Evolutionary conservation across 2,113 vertebrate species (phyloP).

Genomic region (Marcusenius ussheri): DNA sequence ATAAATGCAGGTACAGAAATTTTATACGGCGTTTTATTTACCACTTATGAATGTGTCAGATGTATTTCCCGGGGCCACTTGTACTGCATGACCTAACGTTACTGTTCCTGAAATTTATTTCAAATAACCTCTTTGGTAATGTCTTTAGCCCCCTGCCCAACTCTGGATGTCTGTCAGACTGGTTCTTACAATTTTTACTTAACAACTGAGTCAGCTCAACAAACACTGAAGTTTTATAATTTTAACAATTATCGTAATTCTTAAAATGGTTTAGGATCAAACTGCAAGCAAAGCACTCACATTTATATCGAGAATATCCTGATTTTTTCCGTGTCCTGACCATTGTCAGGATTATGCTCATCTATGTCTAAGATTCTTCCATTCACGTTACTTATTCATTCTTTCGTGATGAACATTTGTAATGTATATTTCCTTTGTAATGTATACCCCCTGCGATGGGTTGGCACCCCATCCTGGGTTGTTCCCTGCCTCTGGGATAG

Average conservation of each 20-base stretch:
- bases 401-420: neutral
- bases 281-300: neutral
- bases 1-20: neutral
- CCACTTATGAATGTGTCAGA: constrained; percentile 1
- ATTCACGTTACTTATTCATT: neutral
- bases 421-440: neutral
- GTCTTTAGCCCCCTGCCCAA: neutral
- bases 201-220: neutral
- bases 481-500: no score
- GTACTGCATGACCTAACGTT: neutral
- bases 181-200: neutral
- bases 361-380: neutral
- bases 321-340: neutral
- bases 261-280: neutral
- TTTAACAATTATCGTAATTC: neutral
- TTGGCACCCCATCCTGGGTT: no score
- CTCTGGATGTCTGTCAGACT: neutral
- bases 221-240: neutral
- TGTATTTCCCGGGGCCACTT: neutral
- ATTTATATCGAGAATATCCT: neutral
- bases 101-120: neutral
- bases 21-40: neutral
- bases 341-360: neutral
- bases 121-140: neutral
- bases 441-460: neutral